phyloP scores from a whole-genome alignment of 2,797 vertebrate species.

The Cynodonichthys magdalenae region DNA sequence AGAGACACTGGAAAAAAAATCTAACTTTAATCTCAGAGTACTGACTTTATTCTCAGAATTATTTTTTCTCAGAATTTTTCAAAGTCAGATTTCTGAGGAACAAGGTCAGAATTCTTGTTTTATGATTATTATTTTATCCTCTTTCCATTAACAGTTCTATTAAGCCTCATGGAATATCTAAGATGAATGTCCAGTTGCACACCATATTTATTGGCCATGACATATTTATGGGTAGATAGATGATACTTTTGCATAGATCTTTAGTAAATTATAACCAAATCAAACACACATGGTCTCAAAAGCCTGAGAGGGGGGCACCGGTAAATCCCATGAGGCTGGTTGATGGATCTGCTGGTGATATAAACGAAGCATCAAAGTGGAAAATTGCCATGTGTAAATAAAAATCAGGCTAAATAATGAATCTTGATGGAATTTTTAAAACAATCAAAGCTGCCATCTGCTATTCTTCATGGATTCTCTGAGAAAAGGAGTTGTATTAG shows the following conservation, averaged over 20 bases:
- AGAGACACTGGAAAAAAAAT: too few species aligned
- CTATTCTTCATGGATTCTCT: conserved; percentile 30
- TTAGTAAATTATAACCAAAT: conserved; percentile 32
- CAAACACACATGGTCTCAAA: conserved; percentile 11
- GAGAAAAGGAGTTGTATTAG: conserved; percentile 3
- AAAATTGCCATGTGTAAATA: conserved; percentile 58
- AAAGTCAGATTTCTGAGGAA: too few species aligned
- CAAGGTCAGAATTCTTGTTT: too few species aligned
- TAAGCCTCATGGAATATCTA: neutral
- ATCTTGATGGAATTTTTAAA: conserved; percentile 42
- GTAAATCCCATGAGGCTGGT: conserved; percentile 27
- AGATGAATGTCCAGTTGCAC: conserved; percentile 13
- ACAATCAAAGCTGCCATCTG: conserved; percentile 39
- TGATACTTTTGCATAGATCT: conserved; percentile 21
- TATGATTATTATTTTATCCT: too few species aligned
- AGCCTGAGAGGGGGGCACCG: neutral
- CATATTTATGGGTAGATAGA: neutral
- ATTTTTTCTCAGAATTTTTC: too few species aligned
- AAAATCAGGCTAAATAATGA: conserved; percentile 46
- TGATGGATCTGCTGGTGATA: conserved; percentile 31
- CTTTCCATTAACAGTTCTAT: too few species aligned
- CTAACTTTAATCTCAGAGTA: too few species aligned
- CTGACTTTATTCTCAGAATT: too few species aligned
- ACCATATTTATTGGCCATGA: conserved; percentile 11
- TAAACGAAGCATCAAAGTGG: conserved; percentile 42